Conservation (phyloP, 2,113 vertebrate genomes). For the Xenopus tropicalis region DNA sequence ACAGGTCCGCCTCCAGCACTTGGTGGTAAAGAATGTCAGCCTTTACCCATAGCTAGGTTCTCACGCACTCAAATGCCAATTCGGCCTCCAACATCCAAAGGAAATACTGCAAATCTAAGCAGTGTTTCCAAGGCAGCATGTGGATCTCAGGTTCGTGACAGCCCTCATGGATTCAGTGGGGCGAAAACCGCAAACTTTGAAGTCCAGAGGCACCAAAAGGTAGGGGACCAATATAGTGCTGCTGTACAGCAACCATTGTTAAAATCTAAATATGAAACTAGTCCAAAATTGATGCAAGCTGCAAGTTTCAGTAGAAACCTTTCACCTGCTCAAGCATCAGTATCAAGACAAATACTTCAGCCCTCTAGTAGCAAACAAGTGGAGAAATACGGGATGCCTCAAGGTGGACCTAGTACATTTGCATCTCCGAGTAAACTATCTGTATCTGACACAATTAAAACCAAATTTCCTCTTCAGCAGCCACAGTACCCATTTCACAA, state of each 20-base stretch:
- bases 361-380: conserved; percentile 52
- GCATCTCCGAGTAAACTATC: conserved; percentile 73
- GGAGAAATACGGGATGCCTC: conserved; percentile 66
- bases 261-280: conserved; percentile 64
- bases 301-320: conserved; percentile 62
- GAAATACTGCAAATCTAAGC: conserved; percentile 49
- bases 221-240: conserved; percentile 53
- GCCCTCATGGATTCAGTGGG: conserved; percentile 39
- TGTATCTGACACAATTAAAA: conserved; percentile 62
- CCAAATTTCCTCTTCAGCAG: conserved; percentile 55
- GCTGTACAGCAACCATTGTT: conserved; percentile 49
- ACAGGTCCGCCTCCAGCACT: conserved; percentile 86
- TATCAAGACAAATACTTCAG: conserved; percentile 58
- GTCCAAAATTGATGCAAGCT: conserved; percentile 59
- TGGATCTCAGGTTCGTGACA: conserved; percentile 52
- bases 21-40: conserved; percentile 83
- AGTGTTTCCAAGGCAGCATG: conserved; percentile 45
- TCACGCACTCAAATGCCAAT: conserved; percentile 76
- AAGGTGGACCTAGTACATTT: conserved; percentile 61
- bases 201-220: conserved; percentile 59
- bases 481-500: conserved; percentile 59
- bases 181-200: conserved; percentile 49
- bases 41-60: conserved; percentile 69
- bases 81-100: conserved; percentile 52
- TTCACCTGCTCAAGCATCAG: conserved; percentile 53